A percentile compares a stretch with the other conserved stretches of the same genome.
These are phyloP conservation scores for Parapsyche elsis DNA, from an alignment of 1,140 invertebrate species.

Conservation along the genomic window DNA sequence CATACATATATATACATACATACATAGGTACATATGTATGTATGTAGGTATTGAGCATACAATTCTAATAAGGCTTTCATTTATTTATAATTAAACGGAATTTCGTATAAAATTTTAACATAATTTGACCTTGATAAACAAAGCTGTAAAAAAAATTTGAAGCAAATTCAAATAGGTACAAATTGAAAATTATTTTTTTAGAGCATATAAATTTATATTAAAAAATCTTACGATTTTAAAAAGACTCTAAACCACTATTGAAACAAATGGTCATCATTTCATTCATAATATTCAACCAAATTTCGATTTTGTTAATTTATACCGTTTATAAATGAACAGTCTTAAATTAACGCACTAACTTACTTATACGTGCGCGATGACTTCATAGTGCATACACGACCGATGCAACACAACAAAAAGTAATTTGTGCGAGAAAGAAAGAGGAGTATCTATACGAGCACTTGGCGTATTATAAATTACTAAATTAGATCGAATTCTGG, in stretches of 20 bases:
- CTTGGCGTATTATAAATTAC: slow-evolving; percentile 11
- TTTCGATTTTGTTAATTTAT: slow-evolving; percentile 27
- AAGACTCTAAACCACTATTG: no score
- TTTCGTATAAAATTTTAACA: no score
- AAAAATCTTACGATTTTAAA: no score
- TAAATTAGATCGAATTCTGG: slow-evolving; percentile 18
- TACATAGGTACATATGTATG: not conserved
- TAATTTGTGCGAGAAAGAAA: not conserved
- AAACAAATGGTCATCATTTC: no score
- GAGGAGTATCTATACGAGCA: not conserved
- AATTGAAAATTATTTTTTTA: no score
- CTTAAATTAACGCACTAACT: slow-evolving; percentile 9
- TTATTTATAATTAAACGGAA: no score
- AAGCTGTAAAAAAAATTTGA: no score
- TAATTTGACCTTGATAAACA: no score
- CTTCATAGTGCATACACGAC: not conserved
- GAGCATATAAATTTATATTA: no score
- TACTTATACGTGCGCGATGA: not conserved
- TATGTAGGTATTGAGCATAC: not conserved
- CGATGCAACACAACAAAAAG: slow-evolving; percentile 1
- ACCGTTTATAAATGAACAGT: no score
- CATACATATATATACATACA: not conserved
- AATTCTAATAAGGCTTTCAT: not conserved
- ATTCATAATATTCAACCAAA: no score
- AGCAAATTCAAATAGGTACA: no score